These are phyloP conservation scores for Andricus curvator DNA, from an alignment of 2,888 invertebrate species.

Conservation along the genomic window DNA sequence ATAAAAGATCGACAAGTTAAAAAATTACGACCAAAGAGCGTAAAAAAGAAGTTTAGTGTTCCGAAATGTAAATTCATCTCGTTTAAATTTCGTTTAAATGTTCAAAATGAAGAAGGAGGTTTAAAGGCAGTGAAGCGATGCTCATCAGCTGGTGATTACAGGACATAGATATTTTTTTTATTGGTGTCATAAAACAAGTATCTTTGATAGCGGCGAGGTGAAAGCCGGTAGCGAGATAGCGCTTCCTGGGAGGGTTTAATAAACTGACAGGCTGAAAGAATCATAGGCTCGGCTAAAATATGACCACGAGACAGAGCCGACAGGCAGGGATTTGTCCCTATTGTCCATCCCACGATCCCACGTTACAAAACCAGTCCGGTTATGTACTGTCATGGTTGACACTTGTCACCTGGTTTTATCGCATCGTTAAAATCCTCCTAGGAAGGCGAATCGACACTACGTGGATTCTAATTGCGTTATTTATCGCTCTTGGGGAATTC, in stretches of 20 bases:
- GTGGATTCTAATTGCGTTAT: conserved; percentile 40
- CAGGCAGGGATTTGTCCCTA: conserved; percentile 46
- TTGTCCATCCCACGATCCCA: conserved; percentile 51
- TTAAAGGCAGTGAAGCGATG: conserved; percentile 5
- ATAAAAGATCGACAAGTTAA: neutral
- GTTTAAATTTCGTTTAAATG: conserved; percentile 17
- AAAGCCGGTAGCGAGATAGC: conserved; percentile 30
- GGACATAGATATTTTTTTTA: conserved; percentile 34
- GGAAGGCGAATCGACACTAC: conserved; percentile 29
- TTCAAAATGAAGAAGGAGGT: neutral
- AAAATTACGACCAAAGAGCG: neutral
- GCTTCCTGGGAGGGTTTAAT: conserved; percentile 47
- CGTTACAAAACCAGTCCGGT: conserved; percentile 50
- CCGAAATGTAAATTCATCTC: conserved; percentile 27
- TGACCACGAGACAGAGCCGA: conserved; percentile 53
- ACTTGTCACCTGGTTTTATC: conserved; percentile 76
- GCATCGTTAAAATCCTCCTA: conserved; percentile 68
- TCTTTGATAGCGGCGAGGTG: conserved; percentile 27
- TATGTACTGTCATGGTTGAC: conserved; percentile 63
- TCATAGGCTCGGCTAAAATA: conserved; percentile 52
- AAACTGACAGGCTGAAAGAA: conserved; percentile 50
- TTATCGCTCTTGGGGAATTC: conserved; percentile 43
- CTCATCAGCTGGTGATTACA: conserved; percentile 36
- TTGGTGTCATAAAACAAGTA: conserved; percentile 36
- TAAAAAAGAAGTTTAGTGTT: neutral